Percentiles rank a stretch among this genome's conserved stretches.
Conservation (phyloP, 1,140 invertebrate genomes). For the Reticulitermes speratus region DNA sequence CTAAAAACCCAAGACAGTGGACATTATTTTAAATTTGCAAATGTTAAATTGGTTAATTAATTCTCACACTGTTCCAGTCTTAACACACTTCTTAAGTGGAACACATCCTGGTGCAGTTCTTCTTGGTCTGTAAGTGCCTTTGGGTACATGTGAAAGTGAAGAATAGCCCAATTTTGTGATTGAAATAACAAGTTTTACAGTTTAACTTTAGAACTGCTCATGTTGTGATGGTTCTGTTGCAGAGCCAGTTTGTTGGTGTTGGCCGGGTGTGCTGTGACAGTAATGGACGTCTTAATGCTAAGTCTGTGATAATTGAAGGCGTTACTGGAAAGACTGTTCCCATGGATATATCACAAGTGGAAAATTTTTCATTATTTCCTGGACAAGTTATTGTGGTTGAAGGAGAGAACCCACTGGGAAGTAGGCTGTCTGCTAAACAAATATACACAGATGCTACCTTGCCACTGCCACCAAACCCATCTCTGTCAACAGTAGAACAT, state of each 20-base stretch:
- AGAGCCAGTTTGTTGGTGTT: conserved; percentile 51
- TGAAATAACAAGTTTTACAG: too few relatives aligned
- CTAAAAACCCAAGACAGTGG: too few relatives aligned
- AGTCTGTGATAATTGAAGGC: conserved; percentile 6
- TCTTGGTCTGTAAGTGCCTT: too few relatives aligned
- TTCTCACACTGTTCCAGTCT: too few relatives aligned
- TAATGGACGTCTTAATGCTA: conserved; percentile 66
- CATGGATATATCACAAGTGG: neutral
- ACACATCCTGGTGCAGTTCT: too few relatives aligned
- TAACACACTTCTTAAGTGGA: too few relatives aligned
- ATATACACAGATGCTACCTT: conserved; percentile 56
- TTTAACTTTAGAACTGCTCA: too few relatives aligned
- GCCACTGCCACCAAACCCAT: conserved; percentile 39
- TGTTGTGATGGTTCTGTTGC: conserved; percentile 36
- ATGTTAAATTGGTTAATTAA: too few relatives aligned
- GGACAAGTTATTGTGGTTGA: conserved; percentile 78
- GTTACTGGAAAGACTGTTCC: neutral
- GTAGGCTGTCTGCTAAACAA: conserved; percentile 65
- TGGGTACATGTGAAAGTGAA: too few relatives aligned
- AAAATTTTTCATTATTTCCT: conserved; percentile 73
- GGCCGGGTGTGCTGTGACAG: conserved; percentile 75
- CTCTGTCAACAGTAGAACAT: conserved; percentile 18
- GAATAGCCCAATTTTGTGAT: too few relatives aligned
- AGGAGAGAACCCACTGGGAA: conserved; percentile 68
- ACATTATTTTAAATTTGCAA: too few relatives aligned